Base-by-base conservation (phyloP, 2,888 invertebrate species). In the Sussaba pulchella region DNA sequence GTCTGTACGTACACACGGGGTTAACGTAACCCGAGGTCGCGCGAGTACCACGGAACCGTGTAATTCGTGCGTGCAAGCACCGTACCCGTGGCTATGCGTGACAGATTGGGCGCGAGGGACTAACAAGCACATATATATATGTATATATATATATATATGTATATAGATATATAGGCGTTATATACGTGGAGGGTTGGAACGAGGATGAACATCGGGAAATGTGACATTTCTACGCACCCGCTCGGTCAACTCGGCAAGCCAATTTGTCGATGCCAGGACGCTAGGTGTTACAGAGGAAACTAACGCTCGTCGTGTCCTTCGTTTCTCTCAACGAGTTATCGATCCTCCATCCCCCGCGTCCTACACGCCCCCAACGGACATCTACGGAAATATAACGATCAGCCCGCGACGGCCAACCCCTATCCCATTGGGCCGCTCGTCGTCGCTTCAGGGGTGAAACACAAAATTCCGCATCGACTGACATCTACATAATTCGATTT, bases 31-130 rank as follows among this genome's bases (percentile, higher is more conserved):
- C 10, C 47, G 8, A 19, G 19, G 5, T n/a, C 6, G 26, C 4
- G 26, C 2, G 26, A 26, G 24, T 8, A 1, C 26, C 14, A 12
- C 26, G 24, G 24, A 52, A 12, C 2, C 52, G 8, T 54, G 52
- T 54, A 54, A 54, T 54, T 54, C 52, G 52, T 54, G 52, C 52
- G 52, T 54, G 52, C 52, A 54, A 54, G 52, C 26, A 54, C 26
- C 26, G 14, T 45, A 24, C 4, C 52, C 52, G 52, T n/a, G 52
- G 81, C 86, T 83, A 83, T 84, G 83, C 85, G 88, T 88, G 88
- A 87, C 85, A 83, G 84, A 86, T 88, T 83, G 87, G 86, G 72
- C 85, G 85, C 86, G 76, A 81, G 88, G 86, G 88, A 87, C 86
- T 87, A 85, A 85, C 88, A 86, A 86, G 85, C 85, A 54, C 43